Conservation (phyloP, 2,888 invertebrate species). For the Salticus scenicus region DNA sequence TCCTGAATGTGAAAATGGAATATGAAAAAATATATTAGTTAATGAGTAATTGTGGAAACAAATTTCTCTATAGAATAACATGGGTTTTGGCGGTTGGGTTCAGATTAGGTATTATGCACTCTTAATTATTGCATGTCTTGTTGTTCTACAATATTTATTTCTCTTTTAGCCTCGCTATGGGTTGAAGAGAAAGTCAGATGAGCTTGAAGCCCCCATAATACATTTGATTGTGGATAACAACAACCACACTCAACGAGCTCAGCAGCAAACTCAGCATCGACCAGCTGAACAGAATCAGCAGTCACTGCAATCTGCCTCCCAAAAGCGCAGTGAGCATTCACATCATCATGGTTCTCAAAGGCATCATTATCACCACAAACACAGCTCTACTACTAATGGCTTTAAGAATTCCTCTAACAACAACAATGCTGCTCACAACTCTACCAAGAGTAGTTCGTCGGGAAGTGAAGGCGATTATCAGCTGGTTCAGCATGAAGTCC, state of each 20-base stretch:
- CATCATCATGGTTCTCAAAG: constrained; percentile 41
- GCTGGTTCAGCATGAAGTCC: constrained; percentile 97
- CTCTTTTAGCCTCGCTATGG: constrained; percentile 73
- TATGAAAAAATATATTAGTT: too few relatives aligned
- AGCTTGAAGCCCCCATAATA: constrained; percentile 73
- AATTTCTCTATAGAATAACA: too few relatives aligned
- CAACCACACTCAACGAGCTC: constrained; percentile 30
- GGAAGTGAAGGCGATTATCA: constrained; percentile 98
- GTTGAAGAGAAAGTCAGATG: constrained; percentile 76
- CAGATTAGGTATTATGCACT: too few relatives aligned
- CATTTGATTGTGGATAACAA: constrained; percentile 52
- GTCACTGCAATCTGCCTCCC: neutral
- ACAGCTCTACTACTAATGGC: constrained; percentile 19
- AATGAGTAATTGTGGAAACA: too few relatives aligned
- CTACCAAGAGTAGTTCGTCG: constrained; percentile 82
- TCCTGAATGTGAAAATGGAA: too few relatives aligned
- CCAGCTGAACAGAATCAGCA: constrained; percentile 7
- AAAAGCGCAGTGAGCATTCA: constrained; percentile 28
- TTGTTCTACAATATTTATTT: neutral
- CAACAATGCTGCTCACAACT: constrained; percentile 53
- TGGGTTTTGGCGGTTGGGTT: too few relatives aligned
- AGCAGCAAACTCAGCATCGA: constrained; percentile 10
- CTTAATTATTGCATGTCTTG: neutral
- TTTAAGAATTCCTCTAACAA: constrained; percentile 70
- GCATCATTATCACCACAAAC: constrained; percentile 50